Evolutionary conservation across 2,888 invertebrate genomes (phyloP).

Genomic region (Lomographa bimaculata): DNA sequence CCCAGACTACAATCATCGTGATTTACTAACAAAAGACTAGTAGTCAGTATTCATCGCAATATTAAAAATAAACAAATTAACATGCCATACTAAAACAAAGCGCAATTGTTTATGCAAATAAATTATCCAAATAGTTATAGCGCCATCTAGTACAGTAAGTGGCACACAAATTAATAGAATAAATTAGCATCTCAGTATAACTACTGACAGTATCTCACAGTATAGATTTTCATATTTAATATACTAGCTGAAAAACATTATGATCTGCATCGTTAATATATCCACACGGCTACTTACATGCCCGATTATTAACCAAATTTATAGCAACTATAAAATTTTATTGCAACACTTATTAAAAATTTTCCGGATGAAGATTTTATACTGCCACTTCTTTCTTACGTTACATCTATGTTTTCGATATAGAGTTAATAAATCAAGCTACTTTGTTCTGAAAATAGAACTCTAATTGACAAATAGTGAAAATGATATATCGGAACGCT

Average conservation of each 20-base stretch:
- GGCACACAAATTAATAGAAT: too few relatives aligned
- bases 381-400: conserved; percentile 14
- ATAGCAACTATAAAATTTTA: conserved; percentile 17
- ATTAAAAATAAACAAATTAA: too few relatives aligned
- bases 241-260: conserved; percentile 13
- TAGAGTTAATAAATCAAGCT: conserved; percentile 70
- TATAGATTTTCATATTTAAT: conserved; percentile 18
- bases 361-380: conserved; percentile 25
- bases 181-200: too few relatives aligned
- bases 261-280: conserved; percentile 17
- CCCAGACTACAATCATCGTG: too few relatives aligned
- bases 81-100: too few relatives aligned
- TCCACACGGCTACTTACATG: conserved; percentile 14
- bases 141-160: not conserved
- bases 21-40: too few relatives aligned
- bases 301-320: conserved; percentile 15
- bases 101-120: too few relatives aligned
- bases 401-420: conserved; percentile 35
- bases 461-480: conserved; percentile 83
- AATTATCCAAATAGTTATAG: conserved; percentile 1
- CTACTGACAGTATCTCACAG: too few relatives aligned
- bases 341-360: conserved; percentile 12
- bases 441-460: conserved; percentile 76
- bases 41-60: too few relatives aligned
- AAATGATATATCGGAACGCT: conserved; percentile 78